Base-by-base conservation (phyloP, 2,113 vertebrate species). In the Epinephelus cyanopodus region DNA sequence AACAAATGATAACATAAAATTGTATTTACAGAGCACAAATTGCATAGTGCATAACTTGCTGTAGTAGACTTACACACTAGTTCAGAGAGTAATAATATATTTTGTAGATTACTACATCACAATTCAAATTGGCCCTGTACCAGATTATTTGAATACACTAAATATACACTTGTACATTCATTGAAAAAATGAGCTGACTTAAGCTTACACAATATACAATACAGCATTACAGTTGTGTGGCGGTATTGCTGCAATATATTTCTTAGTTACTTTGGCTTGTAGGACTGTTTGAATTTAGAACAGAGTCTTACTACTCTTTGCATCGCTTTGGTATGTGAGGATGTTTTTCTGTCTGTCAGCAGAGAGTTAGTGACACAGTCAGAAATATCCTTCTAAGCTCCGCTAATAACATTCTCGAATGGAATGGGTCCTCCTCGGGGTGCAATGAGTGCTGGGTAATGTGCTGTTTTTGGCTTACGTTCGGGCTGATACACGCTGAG, bases 391-490 rank as follows among this genome's bases (percentile, higher is more conserved):
- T 48, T 86, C 77, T 87, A 74, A 81, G 84, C 87, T 90, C 76
- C 12, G 23, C 81, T 90, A 87, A 91, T 89, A 90, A 84, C 88
- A 65, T 87, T 81, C 67, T 81, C 21, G 1, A 75, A 77, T 81
- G 83, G 74, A 87, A 77, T 57, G 37, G 77, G 57, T 53, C 68
- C 70, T 91, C 90, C 87, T 91, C 45, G 13, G 86, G 91, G 86
- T 89, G 81, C 83, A 86, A 85, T 89, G 82, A 89, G 84, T 79
- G 60, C 72, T 57, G 75, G 79, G 73, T 92, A 88, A 92, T 92
- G 83, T 93, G 89, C 88, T 90, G 54, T 79, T 89, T 88, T 91
- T 91, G 90, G 89, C 88, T 83, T 25, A 53, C 5, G 79, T 64
- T 48, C 1, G 21, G 53, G 27, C 71, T 21, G 67, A 85, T 77